phyloP scores from a whole-genome alignment of 2,113 vertebrate genomes.

The Bettongia penicillata region DNA sequence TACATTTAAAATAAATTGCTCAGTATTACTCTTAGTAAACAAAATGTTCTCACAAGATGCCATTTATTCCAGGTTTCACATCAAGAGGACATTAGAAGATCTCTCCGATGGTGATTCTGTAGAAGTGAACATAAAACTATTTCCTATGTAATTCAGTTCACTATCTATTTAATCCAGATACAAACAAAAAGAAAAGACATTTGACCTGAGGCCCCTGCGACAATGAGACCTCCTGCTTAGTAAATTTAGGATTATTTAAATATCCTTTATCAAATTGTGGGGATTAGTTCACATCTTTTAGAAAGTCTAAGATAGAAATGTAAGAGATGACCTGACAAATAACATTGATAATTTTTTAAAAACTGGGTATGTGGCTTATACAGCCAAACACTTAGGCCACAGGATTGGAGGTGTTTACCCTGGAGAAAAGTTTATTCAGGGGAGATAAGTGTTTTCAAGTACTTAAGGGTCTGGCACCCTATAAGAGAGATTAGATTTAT shows the following conservation, averaged over 20 bases:
- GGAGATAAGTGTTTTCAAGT: too few relatives aligned
- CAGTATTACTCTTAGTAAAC: slow-evolving; percentile 33
- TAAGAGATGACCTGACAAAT: background rate
- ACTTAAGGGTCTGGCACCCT: too few relatives aligned
- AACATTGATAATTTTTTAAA: slow-evolving; percentile 29
- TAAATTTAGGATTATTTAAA: slow-evolving; percentile 22
- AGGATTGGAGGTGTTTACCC: too few relatives aligned
- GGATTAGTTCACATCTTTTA: slow-evolving; percentile 46
- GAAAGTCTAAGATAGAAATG: slow-evolving; percentile 7
- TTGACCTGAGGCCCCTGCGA: background rate
- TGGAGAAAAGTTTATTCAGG: too few relatives aligned
- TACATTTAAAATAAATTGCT: slow-evolving; percentile 49
- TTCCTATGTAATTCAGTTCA: background rate
- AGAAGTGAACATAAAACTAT: slow-evolving; percentile 41
- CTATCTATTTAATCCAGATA: slow-evolving; percentile 27
- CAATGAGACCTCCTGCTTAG: background rate
- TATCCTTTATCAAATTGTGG: slow-evolving; percentile 35
- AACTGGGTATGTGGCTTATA: slow-evolving; percentile 1
- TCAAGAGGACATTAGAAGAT: background rate
- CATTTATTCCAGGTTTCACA: slow-evolving; percentile 44
- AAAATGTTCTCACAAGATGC: slow-evolving; percentile 27
- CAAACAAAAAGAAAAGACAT: slow-evolving; percentile 31
- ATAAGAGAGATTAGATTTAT: too few relatives aligned
- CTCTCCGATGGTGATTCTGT: slow-evolving; percentile 33
- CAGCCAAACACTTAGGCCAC: slow-evolving; percentile 33